Base-by-base conservation (phyloP, 1,140 invertebrate species). In the Nomia melanderi region DNA sequence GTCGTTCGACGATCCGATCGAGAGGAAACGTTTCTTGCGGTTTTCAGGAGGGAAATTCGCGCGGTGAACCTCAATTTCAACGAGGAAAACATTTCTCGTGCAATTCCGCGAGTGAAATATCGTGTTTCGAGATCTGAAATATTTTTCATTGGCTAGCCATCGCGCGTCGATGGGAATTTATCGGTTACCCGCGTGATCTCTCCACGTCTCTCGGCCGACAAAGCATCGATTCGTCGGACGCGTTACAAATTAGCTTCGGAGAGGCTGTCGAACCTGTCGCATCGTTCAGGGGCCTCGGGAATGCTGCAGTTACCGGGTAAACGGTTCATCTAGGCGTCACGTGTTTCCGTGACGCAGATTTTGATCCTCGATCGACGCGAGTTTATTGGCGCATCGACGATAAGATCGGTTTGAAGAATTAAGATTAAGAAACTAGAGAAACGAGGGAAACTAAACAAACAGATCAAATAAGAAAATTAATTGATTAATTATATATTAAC, bases 1-100 rank as follows among this genome's bases (percentile, higher is more conserved):
- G 20, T 33, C 31, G 8, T 2, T 17, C 3, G 44, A 17, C 41
- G 39, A 74, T 74, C 33, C 36, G 72, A 29, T 56, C 23, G 72
- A n/a, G 2, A 12, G 25, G 44, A 27, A 54, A 31, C 14, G 41
- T n/a, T 59, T 36, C 5, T 2, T 14, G 12, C 17, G 41, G 12
- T 44, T 14, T 44, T 17, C 11, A n/a, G n/a, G n/a, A n/a, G n/a
- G n/a, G n/a, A n/a, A n/a, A n/a, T n/a, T n/a, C n/a, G n/a, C n/a
- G n/a, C n/a, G n/a, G n/a, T n/a, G n/a, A n/a, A n/a, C n/a, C n/a
- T n/a, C n/a, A n/a, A n/a, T n/a, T n/a, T n/a, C n/a, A n/a, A n/a
- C n/a, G n/a, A n/a, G n/a, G n/a, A n/a, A n/a, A n/a, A n/a, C n/a
- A n/a, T n/a, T n/a, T n/a, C n/a, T n/a, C 14, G 4, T 17, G 0